Conservation (phyloP, 2,888 invertebrate genomes). For the Idaea aversata region DNA sequence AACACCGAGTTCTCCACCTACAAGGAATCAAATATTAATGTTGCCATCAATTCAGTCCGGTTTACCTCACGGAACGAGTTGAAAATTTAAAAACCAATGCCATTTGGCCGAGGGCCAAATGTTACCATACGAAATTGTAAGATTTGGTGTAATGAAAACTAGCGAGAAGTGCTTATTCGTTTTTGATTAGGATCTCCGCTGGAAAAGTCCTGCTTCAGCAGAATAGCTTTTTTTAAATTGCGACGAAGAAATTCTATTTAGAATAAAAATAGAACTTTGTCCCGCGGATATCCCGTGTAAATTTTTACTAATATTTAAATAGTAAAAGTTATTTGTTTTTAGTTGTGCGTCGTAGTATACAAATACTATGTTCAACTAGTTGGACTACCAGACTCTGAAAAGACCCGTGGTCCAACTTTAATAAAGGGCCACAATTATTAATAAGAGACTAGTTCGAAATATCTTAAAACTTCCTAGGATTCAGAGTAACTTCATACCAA, state of each 20-base stretch:
- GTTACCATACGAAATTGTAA: conserved; percentile 26
- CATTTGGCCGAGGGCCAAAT: conserved; percentile 60
- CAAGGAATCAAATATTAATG: conserved; percentile 51
- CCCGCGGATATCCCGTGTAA: too few relatives aligned
- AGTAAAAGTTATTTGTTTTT: too few relatives aligned
- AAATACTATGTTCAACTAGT: too few relatives aligned
- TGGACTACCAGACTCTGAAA: too few relatives aligned
- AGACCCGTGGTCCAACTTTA: too few relatives aligned
- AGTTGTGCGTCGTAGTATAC: too few relatives aligned
- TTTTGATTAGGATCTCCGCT: background rate
- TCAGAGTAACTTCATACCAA: too few relatives aligned
- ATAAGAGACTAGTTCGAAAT: too few relatives aligned
- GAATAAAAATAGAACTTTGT: background rate
- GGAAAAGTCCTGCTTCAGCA: background rate
- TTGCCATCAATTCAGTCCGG: conserved; percentile 50
- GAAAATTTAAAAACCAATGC: conserved; percentile 65
- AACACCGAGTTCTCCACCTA: conserved; percentile 23
- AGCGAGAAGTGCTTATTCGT: background rate
- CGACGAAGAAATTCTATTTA: background rate
- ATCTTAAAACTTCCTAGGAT: too few relatives aligned
- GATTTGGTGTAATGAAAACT: conserved; percentile 17
- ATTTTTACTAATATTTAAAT: too few relatives aligned
- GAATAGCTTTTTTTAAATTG: background rate
- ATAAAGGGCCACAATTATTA: too few relatives aligned
- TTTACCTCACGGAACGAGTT: conserved; percentile 44